phyloP scores from a whole-genome alignment of 2,797 vertebrate species.

The Channa striata region DNA sequence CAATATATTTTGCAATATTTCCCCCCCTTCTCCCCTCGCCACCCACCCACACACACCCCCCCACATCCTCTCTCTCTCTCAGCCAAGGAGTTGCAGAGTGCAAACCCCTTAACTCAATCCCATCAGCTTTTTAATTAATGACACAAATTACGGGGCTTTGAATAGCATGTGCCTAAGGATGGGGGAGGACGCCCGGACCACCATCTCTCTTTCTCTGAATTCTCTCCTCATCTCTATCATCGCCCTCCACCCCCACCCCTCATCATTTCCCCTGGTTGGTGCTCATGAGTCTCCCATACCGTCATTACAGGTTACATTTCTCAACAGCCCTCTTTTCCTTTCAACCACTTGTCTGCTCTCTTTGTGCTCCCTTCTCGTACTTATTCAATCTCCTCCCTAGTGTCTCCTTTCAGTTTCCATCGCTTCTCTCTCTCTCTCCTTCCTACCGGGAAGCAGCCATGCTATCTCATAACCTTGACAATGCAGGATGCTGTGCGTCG shows the following conservation, averaged over 20 bases:
- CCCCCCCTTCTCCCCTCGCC: neutral
- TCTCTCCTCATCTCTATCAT: slow-evolving; percentile 52
- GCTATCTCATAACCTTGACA: slow-evolving; percentile 79
- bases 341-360: slow-evolving; percentile 70
- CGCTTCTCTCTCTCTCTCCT: slow-evolving; percentile 26
- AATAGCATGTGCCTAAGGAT: slow-evolving; percentile 83
- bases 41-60: neutral
- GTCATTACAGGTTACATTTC: slow-evolving; percentile 76
- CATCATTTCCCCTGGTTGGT: slow-evolving; percentile 54
- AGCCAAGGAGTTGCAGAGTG: slow-evolving; percentile 57
- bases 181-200: slow-evolving; percentile 64
- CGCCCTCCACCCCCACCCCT: slow-evolving; percentile 23
- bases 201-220: slow-evolving; percentile 70
- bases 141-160: slow-evolving; percentile 81
- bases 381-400: slow-evolving; percentile 64
- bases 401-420: slow-evolving; percentile 54
- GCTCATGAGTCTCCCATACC: slow-evolving; percentile 60
- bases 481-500: slow-evolving; percentile 49
- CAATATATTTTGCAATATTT: slow-evolving; percentile 71
- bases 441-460: slow-evolving; percentile 52
- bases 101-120: slow-evolving; percentile 73
- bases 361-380: slow-evolving; percentile 58
- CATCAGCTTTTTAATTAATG: slow-evolving; percentile 84
- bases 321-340: slow-evolving; percentile 65
- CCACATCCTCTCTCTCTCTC: slow-evolving; percentile 25